Base-by-base conservation (phyloP, 64 coral and sea anemone genomes). In the Montipora cactus region DNA sequence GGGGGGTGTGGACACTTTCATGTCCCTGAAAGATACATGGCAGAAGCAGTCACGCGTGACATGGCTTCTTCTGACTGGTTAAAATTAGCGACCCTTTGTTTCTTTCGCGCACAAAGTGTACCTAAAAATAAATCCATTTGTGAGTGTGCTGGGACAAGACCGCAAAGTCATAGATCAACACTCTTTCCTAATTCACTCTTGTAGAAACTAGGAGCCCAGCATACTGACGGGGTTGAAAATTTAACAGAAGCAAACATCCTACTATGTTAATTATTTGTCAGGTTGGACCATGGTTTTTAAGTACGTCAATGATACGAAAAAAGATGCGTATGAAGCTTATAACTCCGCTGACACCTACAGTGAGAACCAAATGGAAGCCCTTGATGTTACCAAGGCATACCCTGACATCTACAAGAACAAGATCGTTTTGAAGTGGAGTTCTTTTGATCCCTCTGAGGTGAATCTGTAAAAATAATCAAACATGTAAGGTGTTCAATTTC, bases 251-350 rank as follows among this genome's bases (percentile, higher is more conserved):
- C 37, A 37, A 37, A 37, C 37, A 37, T 37, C 37, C 37, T 37
- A 37, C 37, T 37, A 37, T 37, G 37, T 37, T 37, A 11, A 2
- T 78, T 49, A 46, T 78, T 80, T 2, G 19, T 23, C 49, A 89
- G 87, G 87, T 14, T 89, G 87, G 87, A 89, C 87, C 47, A 89
- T 89, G 87, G 22, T 89, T 2, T 89, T 89, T 59, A 89, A 89
- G 28, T 23, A 22, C 5, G 87, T 89, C 8, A 79, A 19, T 47
- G 75, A 71, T 18, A 55, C 10, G 23, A 4, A 80, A 8, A 0
- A 20, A 9, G 19, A 49, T 57, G 78, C 49, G 18, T 57, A 57
- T 10, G 19, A 9, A 3, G 22, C n/a, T 21, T 80, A 21, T 49
- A 80, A 55, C 8, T 80, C 78, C 18, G 19, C 7, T 12, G 3